Evolutionary conservation across 1,140 invertebrate genomes (phyloP).

Genomic region (Cydia amplana): DNA sequence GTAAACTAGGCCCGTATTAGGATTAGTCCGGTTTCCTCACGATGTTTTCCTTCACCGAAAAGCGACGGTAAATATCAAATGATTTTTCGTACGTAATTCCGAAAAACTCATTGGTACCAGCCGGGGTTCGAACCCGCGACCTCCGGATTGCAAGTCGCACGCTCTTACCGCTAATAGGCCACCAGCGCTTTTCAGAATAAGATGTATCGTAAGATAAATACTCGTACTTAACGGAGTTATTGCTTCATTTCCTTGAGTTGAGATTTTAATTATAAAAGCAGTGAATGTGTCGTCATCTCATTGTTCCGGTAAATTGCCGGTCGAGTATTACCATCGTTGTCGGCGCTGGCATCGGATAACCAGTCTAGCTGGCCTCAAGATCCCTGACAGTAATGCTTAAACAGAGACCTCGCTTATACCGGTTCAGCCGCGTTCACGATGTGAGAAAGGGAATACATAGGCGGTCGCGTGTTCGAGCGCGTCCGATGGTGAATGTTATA

Average conservation of each 20-base stretch:
- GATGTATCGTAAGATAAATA: no score
- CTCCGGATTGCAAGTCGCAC: no score
- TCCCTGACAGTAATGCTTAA: no score
- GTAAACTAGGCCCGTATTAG: no score
- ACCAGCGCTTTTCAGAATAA: no score
- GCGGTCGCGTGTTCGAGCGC: neutral
- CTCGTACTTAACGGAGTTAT: neutral
- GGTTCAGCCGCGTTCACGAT: neutral
- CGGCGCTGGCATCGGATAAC: neutral
- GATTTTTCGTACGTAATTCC: no score
- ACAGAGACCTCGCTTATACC: neutral
- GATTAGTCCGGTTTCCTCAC: no score
- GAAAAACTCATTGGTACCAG: no score
- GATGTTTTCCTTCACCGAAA: no score
- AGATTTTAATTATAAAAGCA: neutral
- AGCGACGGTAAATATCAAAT: no score
- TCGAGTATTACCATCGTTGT: neutral
- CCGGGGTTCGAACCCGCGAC: no score
- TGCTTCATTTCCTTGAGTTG: neutral
- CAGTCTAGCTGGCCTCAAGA: neutral
- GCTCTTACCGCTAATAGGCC: no score
- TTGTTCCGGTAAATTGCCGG: conserved; percentile 10
- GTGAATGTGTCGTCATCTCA: neutral
- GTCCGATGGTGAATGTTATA: neutral
- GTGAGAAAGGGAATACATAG: neutral